Evolutionary conservation across 2,888 invertebrate genomes (phyloP).

Genomic region (Siphonodentalium dalli): DNA sequence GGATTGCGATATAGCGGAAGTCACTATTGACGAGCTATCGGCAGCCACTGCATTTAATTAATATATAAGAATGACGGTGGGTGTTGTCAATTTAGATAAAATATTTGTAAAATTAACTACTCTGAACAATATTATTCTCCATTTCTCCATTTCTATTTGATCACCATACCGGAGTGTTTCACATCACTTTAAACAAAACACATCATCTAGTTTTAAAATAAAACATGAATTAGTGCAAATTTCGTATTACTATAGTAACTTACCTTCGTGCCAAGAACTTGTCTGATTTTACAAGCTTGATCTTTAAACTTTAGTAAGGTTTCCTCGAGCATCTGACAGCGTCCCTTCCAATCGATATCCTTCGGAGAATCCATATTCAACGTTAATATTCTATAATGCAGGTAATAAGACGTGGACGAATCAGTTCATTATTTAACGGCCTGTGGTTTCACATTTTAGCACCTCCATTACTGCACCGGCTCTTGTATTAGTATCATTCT

Average conservation of each 20-base stretch:
- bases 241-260: conserved; percentile 54
- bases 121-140: too few species aligned
- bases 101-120: too few species aligned
- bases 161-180: too few species aligned
- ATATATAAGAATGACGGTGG: background rate
- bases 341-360: conserved; percentile 83
- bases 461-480: too few species aligned
- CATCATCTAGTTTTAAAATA: background rate
- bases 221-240: background rate
- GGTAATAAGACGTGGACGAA: background rate
- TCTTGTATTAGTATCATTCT: too few species aligned
- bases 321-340: conserved; percentile 83
- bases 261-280: conserved; percentile 91
- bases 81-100: too few species aligned
- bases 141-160: too few species aligned
- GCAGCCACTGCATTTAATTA: too few species aligned
- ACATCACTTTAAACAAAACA: too few species aligned
- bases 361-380: conserved; percentile 6
- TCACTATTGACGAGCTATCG: background rate
- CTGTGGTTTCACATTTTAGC: too few species aligned
- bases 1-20: background rate
- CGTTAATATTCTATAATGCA: too few species aligned
- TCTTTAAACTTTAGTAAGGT: conserved; percentile 85
- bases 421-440: too few species aligned
- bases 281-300: conserved; percentile 85